Evolutionary conservation across 2,888 invertebrate genomes (phyloP).

Genomic region (Cephus nigrinus): DNA sequence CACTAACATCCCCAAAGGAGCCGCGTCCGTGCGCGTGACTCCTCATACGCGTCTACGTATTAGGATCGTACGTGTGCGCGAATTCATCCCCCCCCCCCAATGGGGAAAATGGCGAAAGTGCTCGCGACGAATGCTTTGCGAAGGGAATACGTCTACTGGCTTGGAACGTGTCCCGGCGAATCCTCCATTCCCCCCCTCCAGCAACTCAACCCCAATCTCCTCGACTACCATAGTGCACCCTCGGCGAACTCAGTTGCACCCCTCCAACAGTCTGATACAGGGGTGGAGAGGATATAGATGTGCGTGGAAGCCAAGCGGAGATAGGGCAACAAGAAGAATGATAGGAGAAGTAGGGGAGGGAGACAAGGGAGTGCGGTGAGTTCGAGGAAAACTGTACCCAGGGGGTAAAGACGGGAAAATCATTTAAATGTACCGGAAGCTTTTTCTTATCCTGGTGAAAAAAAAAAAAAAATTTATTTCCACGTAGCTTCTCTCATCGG

Average conservation of each 20-base stretch:
- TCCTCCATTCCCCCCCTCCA: background rate
- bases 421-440: background rate
- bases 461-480: background rate
- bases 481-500: background rate
- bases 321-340: background rate
- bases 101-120: conserved; percentile 1
- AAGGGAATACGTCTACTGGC: conserved; percentile 1
- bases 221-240: background rate
- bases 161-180: background rate
- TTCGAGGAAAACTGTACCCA: background rate
- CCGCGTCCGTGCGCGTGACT: background rate
- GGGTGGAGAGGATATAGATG: background rate
- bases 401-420: background rate
- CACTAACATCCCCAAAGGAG: background rate
- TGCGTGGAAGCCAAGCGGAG: background rate
- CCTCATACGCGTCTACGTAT: background rate
- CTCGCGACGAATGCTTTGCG: conserved; percentile 1
- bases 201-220: background rate
- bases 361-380: background rate
- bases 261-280: background rate
- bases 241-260: background rate
- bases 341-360: background rate
- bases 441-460: background rate
- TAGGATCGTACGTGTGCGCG: background rate
- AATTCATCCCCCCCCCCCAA: background rate